Evolutionary conservation across 2,113 vertebrate genomes (phyloP).

Genomic region (Macrotis lagotis): DNA sequence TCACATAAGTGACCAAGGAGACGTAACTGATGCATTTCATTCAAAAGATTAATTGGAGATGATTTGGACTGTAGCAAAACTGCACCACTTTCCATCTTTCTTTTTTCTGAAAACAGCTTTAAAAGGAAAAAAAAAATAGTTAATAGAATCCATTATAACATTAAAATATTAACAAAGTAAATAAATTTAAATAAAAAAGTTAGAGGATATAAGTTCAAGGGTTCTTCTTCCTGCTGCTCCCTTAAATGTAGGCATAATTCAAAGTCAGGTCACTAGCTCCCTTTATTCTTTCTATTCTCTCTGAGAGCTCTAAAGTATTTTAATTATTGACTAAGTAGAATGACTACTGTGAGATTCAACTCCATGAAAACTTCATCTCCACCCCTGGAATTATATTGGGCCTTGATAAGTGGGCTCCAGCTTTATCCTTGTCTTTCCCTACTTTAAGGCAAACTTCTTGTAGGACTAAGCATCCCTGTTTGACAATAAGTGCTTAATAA

Average conservation of each 20-base stretch:
- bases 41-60: conserved; percentile 88
- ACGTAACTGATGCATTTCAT: conserved; percentile 92
- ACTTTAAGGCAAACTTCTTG: neutral
- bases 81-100: conserved; percentile 87
- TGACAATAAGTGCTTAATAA: neutral
- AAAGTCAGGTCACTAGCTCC: neutral
- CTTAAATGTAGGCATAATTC: neutral
- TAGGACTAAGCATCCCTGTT: neutral
- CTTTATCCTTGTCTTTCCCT: neutral
- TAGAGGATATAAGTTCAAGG: neutral
- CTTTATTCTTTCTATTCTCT: neutral
- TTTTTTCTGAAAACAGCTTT: conserved; percentile 71
- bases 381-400: neutral
- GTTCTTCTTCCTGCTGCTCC: neutral
- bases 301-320: neutral
- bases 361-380: neutral
- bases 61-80: conserved; percentile 90
- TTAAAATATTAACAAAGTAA: neutral
- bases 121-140: conserved; percentile 60
- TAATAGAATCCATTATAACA: neutral
- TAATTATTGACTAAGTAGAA: neutral
- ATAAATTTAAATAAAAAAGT: neutral
- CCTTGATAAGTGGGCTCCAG: neutral
- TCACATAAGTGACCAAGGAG: conserved; percentile 92
- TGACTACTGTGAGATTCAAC: neutral